Base-by-base conservation (phyloP, 2,797 vertebrate species). In the Bufotes viridis region DNA sequence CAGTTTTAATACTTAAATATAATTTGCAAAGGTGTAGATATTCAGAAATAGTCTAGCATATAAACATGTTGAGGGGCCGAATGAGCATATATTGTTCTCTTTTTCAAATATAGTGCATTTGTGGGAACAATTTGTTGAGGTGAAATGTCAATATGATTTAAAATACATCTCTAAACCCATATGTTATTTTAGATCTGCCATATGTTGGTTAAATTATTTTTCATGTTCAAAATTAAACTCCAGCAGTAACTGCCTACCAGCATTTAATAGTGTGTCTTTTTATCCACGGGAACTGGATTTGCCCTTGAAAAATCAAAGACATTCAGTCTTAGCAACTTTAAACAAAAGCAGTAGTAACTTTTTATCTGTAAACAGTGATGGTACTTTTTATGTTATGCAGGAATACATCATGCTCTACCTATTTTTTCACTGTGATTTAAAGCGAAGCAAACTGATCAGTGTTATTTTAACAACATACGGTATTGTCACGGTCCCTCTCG, bases 71-170 rank as follows among this genome's bases (percentile, higher is more conserved):
- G 26, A 14, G 58, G 74, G n/a, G 24, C 18, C 42, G 53, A n/a
- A 69, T 58, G 24, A 34, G 29, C 20, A 60, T 57, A 18, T 83
- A 72, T 83, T 51, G 8, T 51, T 74, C 51, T n/a, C 84, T 15
- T 58, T 86, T 83, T 72, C 24, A 90, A 53, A 78, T 83, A 87
- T 78, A 91, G 78, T 63, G 60, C 26, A 24, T 78, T 82, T 82
- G 69, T 87, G 65, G 58, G 74, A 84, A 70, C 72, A 88, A 78
- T 88, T 79, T 88, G 75, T 69, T 57, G 61, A 83, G 87, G 81
- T 88, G 82, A 88, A 80, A 88, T 84, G 74, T 88, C 82, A 88
- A 84, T 83, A 84, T 84, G 61, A 84, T 84, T 83, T 88, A 83
- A 83, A 88, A 88, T 88, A 84, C 34, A 57, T 70, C 49, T 70